A percentile compares a stretch with the other conserved stretches of the same genome.
Evolutionary conservation across 1,140 invertebrate genomes (phyloP).

Genomic region (Drosophila insularis): DNA sequence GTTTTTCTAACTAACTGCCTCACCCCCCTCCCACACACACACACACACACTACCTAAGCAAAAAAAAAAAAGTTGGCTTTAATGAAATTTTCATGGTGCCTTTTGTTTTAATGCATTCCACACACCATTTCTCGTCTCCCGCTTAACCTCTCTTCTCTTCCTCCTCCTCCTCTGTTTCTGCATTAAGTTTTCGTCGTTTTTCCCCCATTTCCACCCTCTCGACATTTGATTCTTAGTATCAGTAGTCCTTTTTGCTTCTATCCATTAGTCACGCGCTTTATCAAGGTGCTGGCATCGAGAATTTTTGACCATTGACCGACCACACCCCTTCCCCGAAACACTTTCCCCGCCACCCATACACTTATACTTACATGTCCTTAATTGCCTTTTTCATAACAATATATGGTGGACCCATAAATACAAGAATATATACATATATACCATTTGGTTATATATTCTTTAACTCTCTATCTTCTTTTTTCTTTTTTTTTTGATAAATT

Average conservation of each 20-base stretch:
- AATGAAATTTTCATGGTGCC: slow-evolving; percentile 68
- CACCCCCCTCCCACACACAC: not conserved
- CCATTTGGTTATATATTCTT: not conserved
- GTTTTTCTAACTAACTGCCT: slow-evolving; percentile 27
- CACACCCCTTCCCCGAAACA: slow-evolving; percentile 18
- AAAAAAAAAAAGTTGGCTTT: slow-evolving; percentile 24
- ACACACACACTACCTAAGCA: not conserved
- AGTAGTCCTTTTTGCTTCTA: slow-evolving; percentile 19
- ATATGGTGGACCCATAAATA: not conserved
- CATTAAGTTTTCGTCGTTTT: slow-evolving; percentile 65
- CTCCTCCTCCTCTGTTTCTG: slow-evolving; percentile 49
- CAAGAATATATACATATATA: not conserved
- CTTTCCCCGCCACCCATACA: slow-evolving; percentile 3
- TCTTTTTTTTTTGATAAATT: slow-evolving; percentile 32
- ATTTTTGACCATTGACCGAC: slow-evolving; percentile 55
- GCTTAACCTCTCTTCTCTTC: not conserved
- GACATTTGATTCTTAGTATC: slow-evolving; percentile 19
- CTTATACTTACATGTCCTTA: slow-evolving; percentile 29
- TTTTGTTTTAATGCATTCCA: slow-evolving; percentile 75
- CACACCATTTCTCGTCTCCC: slow-evolving; percentile 28
- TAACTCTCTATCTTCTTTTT: slow-evolving; percentile 1
- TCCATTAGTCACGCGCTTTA: slow-evolving; percentile 70
- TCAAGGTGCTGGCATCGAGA: slow-evolving; percentile 71
- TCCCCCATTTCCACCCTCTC: slow-evolving; percentile 52
- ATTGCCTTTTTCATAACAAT: slow-evolving; percentile 65